These are phyloP conservation scores for Mixornis gularis DNA, from an alignment of 2,113 vertebrate species.

Conservation along the genomic window DNA sequence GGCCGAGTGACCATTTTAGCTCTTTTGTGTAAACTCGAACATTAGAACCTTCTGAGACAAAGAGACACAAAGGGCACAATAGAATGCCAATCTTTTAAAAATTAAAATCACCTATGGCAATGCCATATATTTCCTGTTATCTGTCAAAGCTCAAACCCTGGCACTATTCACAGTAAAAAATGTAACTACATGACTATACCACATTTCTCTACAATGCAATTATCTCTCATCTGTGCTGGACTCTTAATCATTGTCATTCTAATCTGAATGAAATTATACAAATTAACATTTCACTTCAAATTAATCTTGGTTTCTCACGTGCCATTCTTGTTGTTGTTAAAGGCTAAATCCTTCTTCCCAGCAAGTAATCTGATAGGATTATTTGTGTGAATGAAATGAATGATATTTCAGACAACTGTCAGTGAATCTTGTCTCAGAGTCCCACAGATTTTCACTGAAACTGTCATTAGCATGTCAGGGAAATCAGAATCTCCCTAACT, in stretches of 20 bases:
- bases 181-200: background rate
- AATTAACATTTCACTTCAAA: background rate
- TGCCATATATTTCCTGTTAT: background rate
- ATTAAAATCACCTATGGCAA: background rate
- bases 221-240: background rate
- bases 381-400: background rate
- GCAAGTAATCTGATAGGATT: conserved; percentile 17
- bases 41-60: background rate
- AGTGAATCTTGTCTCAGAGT: background rate
- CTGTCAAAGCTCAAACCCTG: background rate
- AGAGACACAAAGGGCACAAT: background rate
- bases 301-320: background rate
- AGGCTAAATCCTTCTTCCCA: background rate
- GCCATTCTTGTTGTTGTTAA: background rate
- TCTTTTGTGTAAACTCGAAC: background rate
- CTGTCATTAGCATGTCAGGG: background rate
- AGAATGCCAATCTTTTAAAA: background rate
- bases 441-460: background rate
- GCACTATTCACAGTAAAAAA: background rate
- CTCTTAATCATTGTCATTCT: background rate
- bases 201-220: background rate
- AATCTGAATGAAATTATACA: background rate
- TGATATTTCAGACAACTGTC: background rate
- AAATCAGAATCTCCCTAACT: background rate
- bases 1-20: background rate